Conservation (phyloP, 2,113 vertebrate species). For the Microcebus griseorufus region DNA sequence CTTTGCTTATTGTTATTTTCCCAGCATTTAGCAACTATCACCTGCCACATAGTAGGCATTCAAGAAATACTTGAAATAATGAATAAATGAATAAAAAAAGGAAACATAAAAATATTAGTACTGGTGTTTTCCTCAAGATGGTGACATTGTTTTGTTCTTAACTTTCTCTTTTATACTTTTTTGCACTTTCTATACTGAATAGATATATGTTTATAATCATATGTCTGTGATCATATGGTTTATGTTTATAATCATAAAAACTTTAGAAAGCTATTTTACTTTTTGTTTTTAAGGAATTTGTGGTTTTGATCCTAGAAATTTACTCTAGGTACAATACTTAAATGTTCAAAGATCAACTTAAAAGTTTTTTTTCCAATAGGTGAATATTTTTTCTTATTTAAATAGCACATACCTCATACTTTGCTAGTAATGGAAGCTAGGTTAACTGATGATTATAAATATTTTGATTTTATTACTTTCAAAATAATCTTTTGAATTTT, state of each 20-base stretch:
- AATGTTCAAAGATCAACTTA: background rate
- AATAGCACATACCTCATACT: background rate
- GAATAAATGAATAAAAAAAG: background rate
- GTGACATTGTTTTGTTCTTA: background rate
- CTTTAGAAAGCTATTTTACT: background rate
- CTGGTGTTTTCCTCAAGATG: background rate
- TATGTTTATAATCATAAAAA: background rate
- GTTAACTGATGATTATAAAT: conserved; percentile 14
- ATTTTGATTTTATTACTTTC: conserved; percentile 10
- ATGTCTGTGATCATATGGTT: background rate
- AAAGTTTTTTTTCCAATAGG: background rate
- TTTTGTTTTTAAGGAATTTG: background rate
- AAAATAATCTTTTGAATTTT: conserved; percentile 50
- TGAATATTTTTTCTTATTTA: conserved; percentile 35
- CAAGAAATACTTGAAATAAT: background rate
- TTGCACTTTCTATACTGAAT: background rate
- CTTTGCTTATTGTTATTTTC: background rate
- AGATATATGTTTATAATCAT: background rate
- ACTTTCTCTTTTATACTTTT: background rate
- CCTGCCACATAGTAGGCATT: background rate
- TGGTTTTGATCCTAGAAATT: conserved; percentile 27
- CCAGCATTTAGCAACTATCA: background rate
- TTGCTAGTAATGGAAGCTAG: background rate
- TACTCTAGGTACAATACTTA: background rate
- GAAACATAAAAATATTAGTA: background rate